Conservation (phyloP, 2,888 invertebrate genomes). For the Coelinius sp. region DNA sequence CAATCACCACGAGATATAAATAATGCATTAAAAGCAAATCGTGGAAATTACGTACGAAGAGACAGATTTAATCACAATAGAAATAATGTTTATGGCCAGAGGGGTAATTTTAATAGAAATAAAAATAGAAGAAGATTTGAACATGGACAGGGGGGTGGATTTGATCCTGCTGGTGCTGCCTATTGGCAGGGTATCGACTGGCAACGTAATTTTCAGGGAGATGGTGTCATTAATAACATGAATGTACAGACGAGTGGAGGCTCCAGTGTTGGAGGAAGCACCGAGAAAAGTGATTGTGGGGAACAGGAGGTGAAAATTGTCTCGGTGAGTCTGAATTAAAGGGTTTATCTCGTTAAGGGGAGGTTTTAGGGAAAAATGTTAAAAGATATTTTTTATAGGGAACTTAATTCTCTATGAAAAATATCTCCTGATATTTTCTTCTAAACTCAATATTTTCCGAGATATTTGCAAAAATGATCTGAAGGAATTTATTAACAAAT, state of each 20-base stretch:
- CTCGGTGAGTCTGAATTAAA: constrained; percentile 48
- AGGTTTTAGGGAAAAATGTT: too few relatives aligned
- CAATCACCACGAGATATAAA: constrained; percentile 57
- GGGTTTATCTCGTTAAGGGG: too few relatives aligned
- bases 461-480: too few relatives aligned
- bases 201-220: constrained; percentile 61
- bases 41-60: constrained; percentile 61
- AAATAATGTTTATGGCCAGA: constrained; percentile 60
- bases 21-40: constrained; percentile 56
- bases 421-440: too few relatives aligned
- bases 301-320: constrained; percentile 61
- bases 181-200: constrained; percentile 64
- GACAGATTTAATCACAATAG: constrained; percentile 64
- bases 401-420: too few relatives aligned
- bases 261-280: constrained; percentile 51
- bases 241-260: constrained; percentile 57
- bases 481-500: too few relatives aligned
- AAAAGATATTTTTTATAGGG: too few relatives aligned
- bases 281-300: constrained; percentile 52
- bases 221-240: constrained; percentile 60
- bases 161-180: constrained; percentile 52
- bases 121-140: constrained; percentile 62
- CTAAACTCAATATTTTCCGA: too few relatives aligned
- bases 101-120: constrained; percentile 64
- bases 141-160: constrained; percentile 51